Evolutionary conservation across 2,888 invertebrate species (phyloP), one percentile per base, ranked within the genome.

Genomic region (Nebria brevicollis): DNA sequence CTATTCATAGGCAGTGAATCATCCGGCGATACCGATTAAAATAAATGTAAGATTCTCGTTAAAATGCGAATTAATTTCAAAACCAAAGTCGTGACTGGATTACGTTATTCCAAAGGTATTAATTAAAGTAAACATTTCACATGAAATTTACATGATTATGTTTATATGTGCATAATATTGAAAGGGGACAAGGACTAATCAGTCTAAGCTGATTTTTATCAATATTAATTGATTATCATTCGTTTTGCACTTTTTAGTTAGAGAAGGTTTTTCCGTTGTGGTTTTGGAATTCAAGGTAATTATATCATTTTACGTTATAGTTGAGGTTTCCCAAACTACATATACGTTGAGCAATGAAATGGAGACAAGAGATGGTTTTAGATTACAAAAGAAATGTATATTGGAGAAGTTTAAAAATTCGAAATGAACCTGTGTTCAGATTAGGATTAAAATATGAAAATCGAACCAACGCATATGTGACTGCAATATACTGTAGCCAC

Each of bases 1-100:
- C 78, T 78, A 78, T 78, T 73, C 78, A 72, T 66, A 42, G 78
- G 54, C 34, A n/a, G 34, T 78, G 78, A 78, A 65, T 78, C 78
- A 78, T 78, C 43, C 66, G n/a, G 73, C 1, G 70, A 25, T 70
- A 34, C 25, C 11, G 11, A 70, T 70, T 70, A 70, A 70, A 70
- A 70, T 70, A 70, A 70, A 20, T 6, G 70, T 34, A 70, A 70
- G 4, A 70, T 25, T 34, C 70, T 70, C 70, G 70, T 70, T 70
- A 70, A 70, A 70, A 70, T 20, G 70, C 70, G 70, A 70, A 70
- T 26, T 70, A 70, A 70, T 70, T 70, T 70, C 54, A 70, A 15
- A 15, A 26, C 70, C 25, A 10, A 34, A 70, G 34, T 26, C 70
- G 70, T 70, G 70, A 70, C 70, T 70, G 70, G 70, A 70, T 70